A percentile compares a stretch with the other conserved stretches of the same genome.
phyloP scores from a whole-genome alignment of 1,140 invertebrate genomes.

The Calephelis virginiensis region DNA sequence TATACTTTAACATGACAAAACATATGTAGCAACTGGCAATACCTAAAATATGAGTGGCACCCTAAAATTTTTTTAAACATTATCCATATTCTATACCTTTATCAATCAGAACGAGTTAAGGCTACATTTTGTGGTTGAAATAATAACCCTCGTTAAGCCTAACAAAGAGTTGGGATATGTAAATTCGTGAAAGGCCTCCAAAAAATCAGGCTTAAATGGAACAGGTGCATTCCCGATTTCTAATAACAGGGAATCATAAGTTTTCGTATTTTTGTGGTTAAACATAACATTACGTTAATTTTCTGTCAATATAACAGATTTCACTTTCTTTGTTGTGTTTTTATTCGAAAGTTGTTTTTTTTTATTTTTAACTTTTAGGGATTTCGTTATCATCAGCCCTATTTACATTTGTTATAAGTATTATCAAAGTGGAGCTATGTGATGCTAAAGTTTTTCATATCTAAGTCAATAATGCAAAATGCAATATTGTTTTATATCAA shows the following conservation, averaged over 20 bases:
- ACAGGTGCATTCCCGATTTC: constrained; percentile 70
- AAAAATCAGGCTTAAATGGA: constrained; percentile 62
- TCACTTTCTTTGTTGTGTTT: constrained; percentile 29
- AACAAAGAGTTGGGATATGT: constrained; percentile 70
- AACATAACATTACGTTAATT: constrained; percentile 49
- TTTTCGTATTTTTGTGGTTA: constrained; percentile 60
- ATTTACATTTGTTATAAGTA: not conserved
- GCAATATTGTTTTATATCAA: too few species aligned
- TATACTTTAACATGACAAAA: too few species aligned
- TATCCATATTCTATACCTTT: constrained; percentile 40
- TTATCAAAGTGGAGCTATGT: too few species aligned
- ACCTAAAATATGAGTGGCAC: not conserved
- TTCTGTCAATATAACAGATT: constrained; percentile 43
- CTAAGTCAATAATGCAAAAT: too few species aligned
- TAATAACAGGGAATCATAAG: constrained; percentile 47
- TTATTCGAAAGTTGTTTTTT: not conserved
- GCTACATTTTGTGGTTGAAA: constrained; percentile 71
- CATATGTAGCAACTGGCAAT: too few species aligned
- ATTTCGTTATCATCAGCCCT: not conserved
- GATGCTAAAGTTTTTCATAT: too few species aligned
- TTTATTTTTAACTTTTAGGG: too few species aligned
- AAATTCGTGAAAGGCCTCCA: constrained; percentile 71
- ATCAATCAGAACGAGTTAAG: constrained; percentile 65
- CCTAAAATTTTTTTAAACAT: not conserved
- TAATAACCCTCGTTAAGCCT: constrained; percentile 70